These are phyloP conservation scores for Serranochromis macrocephalus DNA, from an alignment of 2,113 vertebrate species.

Conservation along the genomic window DNA sequence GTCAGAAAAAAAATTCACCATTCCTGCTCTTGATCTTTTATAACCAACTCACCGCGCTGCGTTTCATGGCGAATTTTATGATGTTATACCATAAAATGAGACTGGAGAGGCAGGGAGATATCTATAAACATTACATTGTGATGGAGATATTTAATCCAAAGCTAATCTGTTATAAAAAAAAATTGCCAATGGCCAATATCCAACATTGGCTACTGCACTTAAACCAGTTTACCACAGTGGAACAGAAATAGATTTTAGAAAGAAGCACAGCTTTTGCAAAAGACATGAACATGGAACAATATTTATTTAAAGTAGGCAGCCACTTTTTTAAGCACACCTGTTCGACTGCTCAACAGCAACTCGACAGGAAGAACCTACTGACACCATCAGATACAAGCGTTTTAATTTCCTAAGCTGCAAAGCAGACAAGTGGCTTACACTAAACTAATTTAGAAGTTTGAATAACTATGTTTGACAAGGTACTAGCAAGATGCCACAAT, in stretches of 20 bases:
- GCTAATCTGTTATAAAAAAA: neutral
- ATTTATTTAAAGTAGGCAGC: neutral
- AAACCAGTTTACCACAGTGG: neutral
- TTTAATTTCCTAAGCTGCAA: neutral
- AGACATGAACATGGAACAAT: neutral
- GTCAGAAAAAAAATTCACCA: neutral
- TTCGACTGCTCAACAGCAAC: neutral
- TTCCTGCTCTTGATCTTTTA: neutral
- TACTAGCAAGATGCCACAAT: neutral
- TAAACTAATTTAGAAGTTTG: neutral
- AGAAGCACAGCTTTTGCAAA: neutral
- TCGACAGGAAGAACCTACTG: neutral
- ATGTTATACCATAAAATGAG: neutral
- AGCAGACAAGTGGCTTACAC: neutral
- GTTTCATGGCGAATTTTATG: neutral
- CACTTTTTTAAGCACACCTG: neutral
- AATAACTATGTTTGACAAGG: neutral
- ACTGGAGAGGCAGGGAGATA: neutral
- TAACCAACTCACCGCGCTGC: neutral
- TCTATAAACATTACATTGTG: neutral
- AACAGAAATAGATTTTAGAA: neutral
- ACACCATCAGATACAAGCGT: neutral
- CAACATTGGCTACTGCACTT: neutral
- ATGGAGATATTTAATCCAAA: neutral
- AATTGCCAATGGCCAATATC: neutral